Percentiles rank a stretch among this genome's conserved stretches.
Conservation (phyloP, 2,888 invertebrate species). For the Nematopogon swammerdamellus region DNA sequence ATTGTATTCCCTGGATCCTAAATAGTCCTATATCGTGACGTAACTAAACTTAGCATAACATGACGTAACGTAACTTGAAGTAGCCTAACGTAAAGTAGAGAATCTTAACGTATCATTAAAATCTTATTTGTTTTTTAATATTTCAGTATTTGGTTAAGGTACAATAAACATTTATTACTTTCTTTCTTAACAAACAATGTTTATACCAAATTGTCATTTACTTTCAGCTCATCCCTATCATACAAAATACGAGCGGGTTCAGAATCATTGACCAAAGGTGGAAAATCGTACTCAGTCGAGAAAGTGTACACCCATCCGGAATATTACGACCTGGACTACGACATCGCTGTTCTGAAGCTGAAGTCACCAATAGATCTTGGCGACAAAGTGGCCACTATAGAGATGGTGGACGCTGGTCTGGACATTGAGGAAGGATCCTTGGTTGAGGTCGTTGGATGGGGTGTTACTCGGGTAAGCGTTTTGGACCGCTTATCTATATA, state of each 20-base stretch:
- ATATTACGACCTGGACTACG: background rate
- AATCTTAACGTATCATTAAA: too few species aligned
- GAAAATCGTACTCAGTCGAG: background rate
- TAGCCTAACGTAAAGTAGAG: too few species aligned
- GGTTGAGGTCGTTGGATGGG: conserved; percentile 1
- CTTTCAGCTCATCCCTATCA: too few species aligned
- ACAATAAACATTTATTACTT: too few species aligned
- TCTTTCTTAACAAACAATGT: too few species aligned
- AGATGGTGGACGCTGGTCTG: background rate
- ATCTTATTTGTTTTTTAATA: too few species aligned
- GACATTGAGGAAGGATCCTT: conserved; percentile 1
- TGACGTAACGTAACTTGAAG: too few species aligned
- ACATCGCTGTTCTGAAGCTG: background rate
- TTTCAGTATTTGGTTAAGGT: too few species aligned
- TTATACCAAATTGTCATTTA: too few species aligned
- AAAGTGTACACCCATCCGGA: background rate
- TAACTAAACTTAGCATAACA: too few species aligned
- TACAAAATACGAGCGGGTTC: background rate
- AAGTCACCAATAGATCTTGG: background rate
- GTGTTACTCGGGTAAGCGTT: background rate
- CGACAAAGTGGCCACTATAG: background rate
- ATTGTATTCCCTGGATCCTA: too few species aligned
- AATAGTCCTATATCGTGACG: too few species aligned
- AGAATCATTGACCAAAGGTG: background rate
- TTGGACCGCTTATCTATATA: background rate